Evolutionary conservation across 2,888 invertebrate species (phyloP), one percentile per base, ranked within the genome.

Genomic region (Hypomecis punctinalis): DNA sequence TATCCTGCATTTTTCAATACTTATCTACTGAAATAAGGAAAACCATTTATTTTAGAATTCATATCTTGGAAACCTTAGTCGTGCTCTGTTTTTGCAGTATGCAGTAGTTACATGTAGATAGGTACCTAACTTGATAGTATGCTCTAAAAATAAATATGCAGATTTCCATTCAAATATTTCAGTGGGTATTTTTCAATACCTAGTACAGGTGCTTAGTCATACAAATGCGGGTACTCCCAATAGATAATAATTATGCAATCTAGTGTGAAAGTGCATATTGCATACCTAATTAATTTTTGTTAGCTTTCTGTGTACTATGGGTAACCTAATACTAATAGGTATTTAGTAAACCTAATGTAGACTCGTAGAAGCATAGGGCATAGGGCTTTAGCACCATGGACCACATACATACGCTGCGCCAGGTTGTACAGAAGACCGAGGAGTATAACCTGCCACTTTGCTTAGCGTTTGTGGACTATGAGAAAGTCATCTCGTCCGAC

Each of bases 181-280:
- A 43, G 11, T 40, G 47, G 47, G 33, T 46, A 60, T 52, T 51
- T 45, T 37, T 53, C 39, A 10, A 13, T 52, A 10, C 7, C 9
- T 52, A 59, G n/a, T 47, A 52, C 40, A 5, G 35, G 23, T 47
- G 43, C 6, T 47, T 57, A 52, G n/a, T 36, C n/a, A 10, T 45
- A 51, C 33, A 11, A 1, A 76, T 78, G 74, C 76, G 76, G 76
- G 76, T 73, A 54, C 58, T 71, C 57, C 68, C 56, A 42, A 11
- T 10, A 39, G 69, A 63, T 68, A 75, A 73, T 67, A n/a, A n/a
- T n/a, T n/a, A 53, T 48, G 54, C 61, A 45, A 37, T 49, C 49
- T 43, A 46, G 7, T 48, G 63, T 48, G 66, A 73, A 77, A 69
- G 69, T 69, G 68, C 67, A 66, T 60, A 66, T 66, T 43, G n/a